Conservation (phyloP, 2,113 vertebrate genomes). For the Pluvialis apricaria region DNA sequence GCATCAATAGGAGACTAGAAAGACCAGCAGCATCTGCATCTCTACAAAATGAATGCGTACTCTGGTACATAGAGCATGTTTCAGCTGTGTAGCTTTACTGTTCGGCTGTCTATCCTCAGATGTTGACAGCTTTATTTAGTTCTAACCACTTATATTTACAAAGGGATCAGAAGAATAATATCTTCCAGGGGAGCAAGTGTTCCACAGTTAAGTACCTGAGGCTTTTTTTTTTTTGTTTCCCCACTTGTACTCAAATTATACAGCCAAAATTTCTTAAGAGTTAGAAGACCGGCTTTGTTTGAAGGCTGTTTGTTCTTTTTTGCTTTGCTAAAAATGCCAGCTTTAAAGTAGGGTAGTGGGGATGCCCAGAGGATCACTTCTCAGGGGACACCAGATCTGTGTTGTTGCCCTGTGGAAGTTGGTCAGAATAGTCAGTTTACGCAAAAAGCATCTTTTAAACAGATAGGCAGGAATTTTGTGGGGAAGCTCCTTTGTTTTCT, state of each 20-base stretch:
- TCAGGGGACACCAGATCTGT: neutral
- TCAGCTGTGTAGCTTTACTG: neutral
- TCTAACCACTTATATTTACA: slow-evolving; percentile 2
- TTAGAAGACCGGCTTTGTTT: neutral
- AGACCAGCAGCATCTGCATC: neutral
- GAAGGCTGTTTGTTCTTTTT: neutral
- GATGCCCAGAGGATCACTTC: neutral
- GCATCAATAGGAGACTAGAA: neutral
- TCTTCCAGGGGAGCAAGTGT: neutral
- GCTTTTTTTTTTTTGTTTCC: neutral
- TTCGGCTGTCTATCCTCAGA: neutral
- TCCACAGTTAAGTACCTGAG: neutral
- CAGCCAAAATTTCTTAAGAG: neutral
- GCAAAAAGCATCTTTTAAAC: neutral
- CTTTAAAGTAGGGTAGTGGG: neutral
- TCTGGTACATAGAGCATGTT: neutral
- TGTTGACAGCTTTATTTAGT: slow-evolving; percentile 10
- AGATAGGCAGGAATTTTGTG: neutral
- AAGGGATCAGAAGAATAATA: neutral
- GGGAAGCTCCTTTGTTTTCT: neutral
- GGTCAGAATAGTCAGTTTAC: neutral
- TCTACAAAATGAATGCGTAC: neutral
- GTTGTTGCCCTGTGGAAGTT: neutral
- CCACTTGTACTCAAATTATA: neutral
- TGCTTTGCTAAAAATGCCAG: fast-evolving